Percentiles rank a stretch among this genome's conserved stretches.
phyloP scores from a whole-genome alignment of 2,888 invertebrate genomes.

The Drosophila recens region DNA sequence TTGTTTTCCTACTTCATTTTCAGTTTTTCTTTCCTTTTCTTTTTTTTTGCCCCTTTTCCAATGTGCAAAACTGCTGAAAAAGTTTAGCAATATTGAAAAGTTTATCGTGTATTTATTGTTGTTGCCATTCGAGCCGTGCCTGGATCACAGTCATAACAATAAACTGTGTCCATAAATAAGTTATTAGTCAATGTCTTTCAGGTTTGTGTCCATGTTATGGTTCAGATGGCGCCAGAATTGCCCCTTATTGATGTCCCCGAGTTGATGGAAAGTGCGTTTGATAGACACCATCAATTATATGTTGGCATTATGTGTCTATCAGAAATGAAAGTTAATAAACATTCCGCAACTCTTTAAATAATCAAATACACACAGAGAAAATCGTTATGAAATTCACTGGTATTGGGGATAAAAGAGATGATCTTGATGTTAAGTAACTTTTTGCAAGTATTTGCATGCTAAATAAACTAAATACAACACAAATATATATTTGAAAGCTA shows the following conservation, averaged over 20 bases:
- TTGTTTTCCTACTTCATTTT: constrained; percentile 43
- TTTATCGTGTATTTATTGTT: constrained; percentile 71
- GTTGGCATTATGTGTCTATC: constrained; percentile 20
- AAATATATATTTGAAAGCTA: too few relatives aligned
- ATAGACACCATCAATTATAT: constrained; percentile 12
- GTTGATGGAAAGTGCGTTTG: constrained; percentile 18
- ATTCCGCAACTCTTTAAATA: constrained; percentile 8
- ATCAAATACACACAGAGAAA: background rate
- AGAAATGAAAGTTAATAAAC: constrained; percentile 8
- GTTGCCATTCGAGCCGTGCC: constrained; percentile 17
- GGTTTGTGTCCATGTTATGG: constrained; percentile 26
- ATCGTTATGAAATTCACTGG: background rate
- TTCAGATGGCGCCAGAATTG: constrained; percentile 30
- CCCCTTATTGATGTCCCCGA: constrained; percentile 13
- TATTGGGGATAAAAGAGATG: too few relatives aligned
- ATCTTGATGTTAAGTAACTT: background rate
- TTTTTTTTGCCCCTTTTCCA: background rate
- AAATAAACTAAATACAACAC: background rate
- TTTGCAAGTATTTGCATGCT: background rate
- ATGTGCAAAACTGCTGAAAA: constrained; percentile 59
- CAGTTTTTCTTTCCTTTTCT: constrained; percentile 2
- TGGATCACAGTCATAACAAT: constrained; percentile 67
- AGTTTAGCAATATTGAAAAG: constrained; percentile 79
- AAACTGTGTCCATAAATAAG: constrained; percentile 73
- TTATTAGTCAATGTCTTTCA: constrained; percentile 70